Evolutionary conservation across 2,797 vertebrate species (phyloP), one percentile per base, ranked within the genome.

Genomic region (Mormyrus hasselquistii): DNA sequence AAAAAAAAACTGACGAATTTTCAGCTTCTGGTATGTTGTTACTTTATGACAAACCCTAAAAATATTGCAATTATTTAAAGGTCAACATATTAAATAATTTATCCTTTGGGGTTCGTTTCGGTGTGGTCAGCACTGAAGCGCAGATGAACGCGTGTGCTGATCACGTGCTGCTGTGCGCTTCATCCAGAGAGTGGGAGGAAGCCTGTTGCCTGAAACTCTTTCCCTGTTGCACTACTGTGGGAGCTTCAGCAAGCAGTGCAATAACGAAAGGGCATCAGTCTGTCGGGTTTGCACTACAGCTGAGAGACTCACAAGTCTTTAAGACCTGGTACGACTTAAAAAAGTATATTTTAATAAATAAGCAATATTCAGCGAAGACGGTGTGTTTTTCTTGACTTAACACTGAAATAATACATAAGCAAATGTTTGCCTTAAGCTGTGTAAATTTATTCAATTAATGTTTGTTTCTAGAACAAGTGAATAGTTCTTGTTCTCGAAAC

Each of bases 171-270:
- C 29, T 69, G 2, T 88, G 57, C 7, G 16, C 50, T 47, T 7
- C 49, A 25, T 0, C 1, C 65, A 38, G 52, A n/a, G 22, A 25
- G 57, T 29, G 86, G 29, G 3, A 44, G n/a, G 76, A 84, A 90
- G 3, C 90, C 93, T 94, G 95, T 93, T 95, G 96, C 95, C 95
- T 96, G 96, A 94, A 93, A 97, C 97, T 98, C 97, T 98, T 97
- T 98, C 97, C 96, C 96, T 98, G 97, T 97, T 98, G 97, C 97
- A 97, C 97, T 98, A 97, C 97, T 98, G 97, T 97, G 95, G 95
- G 93, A 94, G 94, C 93, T 94, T 93, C 91, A 96, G 95, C 95
- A 93, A 98, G 97, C 97, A 98, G 97, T 98, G 97, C 97, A 98
- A 97, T 97, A 97, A 97, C 97, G 97, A 98, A 98, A 98, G 97